Evolutionary conservation across 2,888 invertebrate species (phyloP), one percentile per base, ranked within the genome.

Genomic region (Leistus spinibarbis): DNA sequence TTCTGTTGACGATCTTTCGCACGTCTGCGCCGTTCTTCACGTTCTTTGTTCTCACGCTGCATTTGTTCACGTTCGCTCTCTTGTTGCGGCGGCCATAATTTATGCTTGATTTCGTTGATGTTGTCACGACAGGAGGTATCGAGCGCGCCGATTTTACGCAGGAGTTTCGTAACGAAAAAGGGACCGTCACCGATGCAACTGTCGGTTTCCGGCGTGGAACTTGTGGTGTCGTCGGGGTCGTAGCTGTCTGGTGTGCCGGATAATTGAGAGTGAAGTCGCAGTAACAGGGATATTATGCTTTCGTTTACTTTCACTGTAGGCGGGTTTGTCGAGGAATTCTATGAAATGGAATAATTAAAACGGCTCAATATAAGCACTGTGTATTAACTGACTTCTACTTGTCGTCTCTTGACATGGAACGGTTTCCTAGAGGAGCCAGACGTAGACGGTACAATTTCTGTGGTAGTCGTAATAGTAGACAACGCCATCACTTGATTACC

Each of bases 1-100:
- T 95, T 95, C 81, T 95, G 92, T 83, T 98, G 97, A 0, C 98
- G 89, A 81, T 97, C 97, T 80, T 93, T 93, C 0, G 96, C 96
- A 78, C 92, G 89, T 27, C 92, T 90, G 24, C 95, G 90, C n/a
- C 95, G 89, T 82, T 95, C 95, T 80, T 95, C 95, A 78, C 93
- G 90, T 81, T 96, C 95, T 73, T 90, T 88, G 2, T 90, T 89
- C 81, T 93, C 93, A 69, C 90, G 86, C 74, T 87, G 85, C 77
- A 90, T 89, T 79, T 92, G 92, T 81, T 93, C 93, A 76, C 93
- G 91, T 84, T 94, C 94, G 10, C 91, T 89, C 84, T 94, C 93
- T 63, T 93, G 91, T 86, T 92, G 92, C 81, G 91, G 89, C 69
- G 96, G 96, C 95, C 95, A 95, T 76, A 96, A 86, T 77, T 89